phyloP scores from a whole-genome alignment of 2,113 vertebrate genomes.

The Trachemys scripta region DNA sequence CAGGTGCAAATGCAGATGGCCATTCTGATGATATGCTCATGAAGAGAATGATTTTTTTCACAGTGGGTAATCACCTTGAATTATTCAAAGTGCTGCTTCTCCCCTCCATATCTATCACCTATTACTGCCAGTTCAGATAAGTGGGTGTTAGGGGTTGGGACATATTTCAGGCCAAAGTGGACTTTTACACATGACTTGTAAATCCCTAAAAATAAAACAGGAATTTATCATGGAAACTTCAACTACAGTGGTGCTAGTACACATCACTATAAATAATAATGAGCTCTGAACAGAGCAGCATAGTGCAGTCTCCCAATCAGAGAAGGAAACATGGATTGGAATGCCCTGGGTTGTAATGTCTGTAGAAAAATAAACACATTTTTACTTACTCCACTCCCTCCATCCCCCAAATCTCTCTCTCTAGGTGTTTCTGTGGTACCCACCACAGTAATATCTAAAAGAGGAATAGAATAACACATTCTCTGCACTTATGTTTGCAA shows the following conservation, averaged over 20 bases:
- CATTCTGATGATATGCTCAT: conserved; percentile 48
- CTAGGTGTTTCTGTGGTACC: not conserved
- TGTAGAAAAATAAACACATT: conserved; percentile 1
- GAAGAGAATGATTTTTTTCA: conserved; percentile 66
- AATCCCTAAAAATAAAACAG: conserved; percentile 67
- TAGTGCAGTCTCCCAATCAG: not conserved
- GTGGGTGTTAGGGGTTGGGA: not conserved
- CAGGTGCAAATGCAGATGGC: not conserved
- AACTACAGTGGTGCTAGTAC: conserved; percentile 45
- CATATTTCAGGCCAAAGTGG: conserved; percentile 69
- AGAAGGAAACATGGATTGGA: conserved; percentile 37
- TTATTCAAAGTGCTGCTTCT: conserved; percentile 63
- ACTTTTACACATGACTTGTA: conserved; percentile 67
- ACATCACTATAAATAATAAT: conserved; percentile 57
- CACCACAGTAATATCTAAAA: not conserved
- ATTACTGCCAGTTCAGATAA: conserved; percentile 48
- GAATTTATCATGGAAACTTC: conserved; percentile 62
- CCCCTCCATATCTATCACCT: conserved; percentile 56
- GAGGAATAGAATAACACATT: not conserved
- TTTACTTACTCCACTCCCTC: conserved; percentile 5
- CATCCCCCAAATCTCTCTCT: not conserved
- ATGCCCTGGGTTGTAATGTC: not conserved
- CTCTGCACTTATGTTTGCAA: not conserved
- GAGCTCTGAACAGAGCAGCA: conserved; percentile 15
- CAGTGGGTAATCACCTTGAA: conserved; percentile 67